These are phyloP conservation scores for Aphrocallistes beatrix DNA, from an alignment of 37 sponge, comb jelly and placozoan species.

Conservation along the genomic window DNA sequence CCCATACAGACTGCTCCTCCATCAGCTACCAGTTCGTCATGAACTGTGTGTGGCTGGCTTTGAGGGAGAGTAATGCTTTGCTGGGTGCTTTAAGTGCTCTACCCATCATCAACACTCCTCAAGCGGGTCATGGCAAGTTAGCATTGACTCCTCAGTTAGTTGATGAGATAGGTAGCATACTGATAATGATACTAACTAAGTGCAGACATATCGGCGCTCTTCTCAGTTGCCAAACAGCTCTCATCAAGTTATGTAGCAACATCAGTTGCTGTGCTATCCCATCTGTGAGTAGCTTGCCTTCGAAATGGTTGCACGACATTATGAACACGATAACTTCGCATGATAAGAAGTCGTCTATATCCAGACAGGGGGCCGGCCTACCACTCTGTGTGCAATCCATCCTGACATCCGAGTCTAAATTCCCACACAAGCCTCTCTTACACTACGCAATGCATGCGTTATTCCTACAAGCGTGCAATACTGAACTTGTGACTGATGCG, in stretches of 20 bases:
- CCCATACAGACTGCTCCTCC: not conserved
- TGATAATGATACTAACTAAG: not conserved
- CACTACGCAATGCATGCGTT: not conserved
- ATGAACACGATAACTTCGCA: not conserved
- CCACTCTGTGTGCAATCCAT: not conserved
- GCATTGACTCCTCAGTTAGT: not conserved
- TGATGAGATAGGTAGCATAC: not conserved
- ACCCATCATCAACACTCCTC: not conserved
- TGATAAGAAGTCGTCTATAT: not conserved
- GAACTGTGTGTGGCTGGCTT: constrained; percentile 2
- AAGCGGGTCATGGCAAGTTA: not conserved
- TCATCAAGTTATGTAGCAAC: not conserved
- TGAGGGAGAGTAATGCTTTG: not conserved
- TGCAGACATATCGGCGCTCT: not conserved
- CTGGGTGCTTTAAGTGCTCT: not conserved
- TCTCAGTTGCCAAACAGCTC: not conserved
- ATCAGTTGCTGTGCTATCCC: not conserved
- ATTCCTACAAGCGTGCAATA: not conserved
- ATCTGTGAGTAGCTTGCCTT: not conserved
- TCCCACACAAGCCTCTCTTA: not conserved
- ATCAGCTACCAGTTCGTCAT: constrained; percentile 6
- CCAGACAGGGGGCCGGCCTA: constrained; percentile 7
- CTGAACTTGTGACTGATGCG: not conserved
- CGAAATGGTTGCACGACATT: not conserved
- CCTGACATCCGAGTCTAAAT: not conserved